phyloP scores from a whole-genome alignment of 2,888 invertebrate genomes.

The Agrotis clavis region DNA sequence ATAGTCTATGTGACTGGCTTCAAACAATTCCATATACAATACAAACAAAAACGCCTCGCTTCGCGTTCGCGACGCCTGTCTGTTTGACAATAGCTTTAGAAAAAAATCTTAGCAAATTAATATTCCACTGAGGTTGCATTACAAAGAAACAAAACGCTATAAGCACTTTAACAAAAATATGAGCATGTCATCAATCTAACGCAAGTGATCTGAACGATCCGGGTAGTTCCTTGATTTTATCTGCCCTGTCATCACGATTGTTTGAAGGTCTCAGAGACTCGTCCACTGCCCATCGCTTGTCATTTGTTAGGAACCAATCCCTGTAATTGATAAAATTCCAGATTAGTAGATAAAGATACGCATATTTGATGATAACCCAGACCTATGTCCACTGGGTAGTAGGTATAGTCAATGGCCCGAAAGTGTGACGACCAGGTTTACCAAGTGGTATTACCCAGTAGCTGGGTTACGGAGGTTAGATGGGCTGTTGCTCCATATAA shows the following conservation, averaged over 20 bases:
- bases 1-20: no score
- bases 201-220: conserved; percentile 91
- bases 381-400: not conserved
- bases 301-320: conserved; percentile 91
- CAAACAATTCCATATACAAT: no score
- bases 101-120: conserved; percentile 3
- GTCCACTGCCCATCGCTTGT: conserved; percentile 92
- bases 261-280: conserved; percentile 86
- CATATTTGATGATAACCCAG: conserved; percentile 15
- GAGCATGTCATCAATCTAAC: conserved; percentile 84
- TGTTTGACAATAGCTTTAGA: not conserved
- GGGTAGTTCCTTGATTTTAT: conserved; percentile 83
- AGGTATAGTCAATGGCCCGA: no score
- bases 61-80: no score
- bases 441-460: no score
- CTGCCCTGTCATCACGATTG: conserved; percentile 78
- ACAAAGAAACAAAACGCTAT: conserved; percentile 3
- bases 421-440: no score
- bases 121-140: conserved; percentile 29
- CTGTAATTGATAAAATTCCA: conserved; percentile 74
- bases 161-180: not conserved
- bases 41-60: not conserved
- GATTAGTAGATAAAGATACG: conserved; percentile 50
- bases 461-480: no score
- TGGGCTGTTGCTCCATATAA: no score